Base-by-base conservation (phyloP, 2,113 vertebrate genomes). In the Anthoscopus minutus region DNA sequence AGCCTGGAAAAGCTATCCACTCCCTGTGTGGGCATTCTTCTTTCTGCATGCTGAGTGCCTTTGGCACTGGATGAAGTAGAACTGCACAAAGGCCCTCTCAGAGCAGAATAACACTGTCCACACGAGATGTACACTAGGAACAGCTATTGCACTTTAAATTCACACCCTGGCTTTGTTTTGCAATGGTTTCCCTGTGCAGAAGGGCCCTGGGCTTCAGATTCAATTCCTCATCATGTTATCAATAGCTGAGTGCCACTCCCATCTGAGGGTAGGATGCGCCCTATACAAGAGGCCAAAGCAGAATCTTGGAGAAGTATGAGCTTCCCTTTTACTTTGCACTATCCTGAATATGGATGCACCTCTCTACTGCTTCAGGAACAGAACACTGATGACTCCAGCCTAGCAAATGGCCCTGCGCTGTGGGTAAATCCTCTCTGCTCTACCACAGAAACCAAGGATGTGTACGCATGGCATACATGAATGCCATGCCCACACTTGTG, bases 21-120 rank as follows among this genome's bases (percentile, higher is more conserved):
- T 95, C 95, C 60, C 94, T 96, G 94, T 96, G 96, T 95, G 96
- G 96, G 95, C 95, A 96, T 95, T 96, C 92, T 81, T 96, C 76
- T 92, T 74, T 90, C 93, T 94, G 93, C 70, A 76, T 86, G 81
- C 53, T 84, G 94, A 92, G 69, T 30, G 94, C 53, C 86, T 93
- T 85, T 96, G 96, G 96, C 95, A 93, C 37, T 11, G 61, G 94
- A 97, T 96, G 70, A 95, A 97, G 96, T 89, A 86, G 81, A 96
- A 91, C 91, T 65, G 86, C 91, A 97, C 92, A 97, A 96, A 97
- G 78, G 77, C 91, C 83, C 70, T 95, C 94, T 81, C 42, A 45
- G 86, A 93, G 94, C 89, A 93, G 81, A 95, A 91, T 64, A 79
- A 82, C 86, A 53, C 65, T 95, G 94, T 73, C 95, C 93, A 91